These are phyloP conservation scores for Tetramorium simillimum DNA, from an alignment of 1,140 invertebrate genomes.

Conservation along the genomic window DNA sequence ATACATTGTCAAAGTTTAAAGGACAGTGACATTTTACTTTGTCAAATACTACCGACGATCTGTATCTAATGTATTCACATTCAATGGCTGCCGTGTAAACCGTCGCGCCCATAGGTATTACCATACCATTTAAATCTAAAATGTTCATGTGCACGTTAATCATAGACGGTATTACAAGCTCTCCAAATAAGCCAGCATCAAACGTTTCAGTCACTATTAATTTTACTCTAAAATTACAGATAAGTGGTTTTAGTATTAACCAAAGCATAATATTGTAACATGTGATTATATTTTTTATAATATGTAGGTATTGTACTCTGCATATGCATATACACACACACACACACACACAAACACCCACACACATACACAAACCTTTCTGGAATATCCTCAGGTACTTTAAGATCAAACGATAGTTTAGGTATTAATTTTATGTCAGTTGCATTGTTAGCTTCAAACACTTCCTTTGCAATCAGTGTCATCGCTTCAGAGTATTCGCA, in stretches of 20 bases:
- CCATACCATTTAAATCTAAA: conserved; percentile 84
- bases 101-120: conserved; percentile 88
- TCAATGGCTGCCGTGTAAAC: conserved; percentile 87
- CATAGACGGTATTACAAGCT: conserved; percentile 89
- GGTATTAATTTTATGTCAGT: conserved; percentile 82
- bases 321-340: not conserved
- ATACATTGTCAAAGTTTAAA: conserved; percentile 75
- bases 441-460: conserved; percentile 86
- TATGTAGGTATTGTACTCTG: not conserved
- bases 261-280: not conserved
- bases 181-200: conserved; percentile 92
- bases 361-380: conserved; percentile 74
- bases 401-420: conserved; percentile 86
- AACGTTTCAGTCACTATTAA: conserved; percentile 92
- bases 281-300: not conserved
- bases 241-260: conserved; percentile 40
- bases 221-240: conserved; percentile 84
- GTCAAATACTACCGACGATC: conserved; percentile 73
- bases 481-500: conserved; percentile 89
- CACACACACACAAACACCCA: not conserved
- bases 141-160: conserved; percentile 89
- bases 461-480: conserved; percentile 86
- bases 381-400: conserved; percentile 86
- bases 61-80: conserved; percentile 82
- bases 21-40: conserved; percentile 60